Evolutionary conservation across 1,140 invertebrate genomes (phyloP).

Genomic region (Acromyrmex heyeri): DNA sequence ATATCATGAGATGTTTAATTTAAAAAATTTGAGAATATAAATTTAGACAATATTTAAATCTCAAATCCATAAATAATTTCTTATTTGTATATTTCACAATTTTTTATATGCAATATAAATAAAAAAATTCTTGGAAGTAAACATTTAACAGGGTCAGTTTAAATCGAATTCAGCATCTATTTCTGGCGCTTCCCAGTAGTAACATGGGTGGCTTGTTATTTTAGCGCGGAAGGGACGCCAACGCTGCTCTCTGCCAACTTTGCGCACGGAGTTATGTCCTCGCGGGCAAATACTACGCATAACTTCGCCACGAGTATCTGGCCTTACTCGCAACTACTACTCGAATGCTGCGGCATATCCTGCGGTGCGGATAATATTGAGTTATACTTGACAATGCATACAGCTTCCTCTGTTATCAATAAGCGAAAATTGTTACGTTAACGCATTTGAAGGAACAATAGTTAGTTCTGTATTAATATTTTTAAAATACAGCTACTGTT

Average conservation of each 20-base stretch:
- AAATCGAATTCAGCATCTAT: constrained; percentile 67
- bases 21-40: neutral
- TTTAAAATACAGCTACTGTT: neutral
- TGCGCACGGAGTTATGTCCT: constrained; percentile 75
- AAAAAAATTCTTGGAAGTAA: constrained; percentile 31
- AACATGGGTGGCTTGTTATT: constrained; percentile 73
- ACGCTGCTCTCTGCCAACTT: constrained; percentile 75
- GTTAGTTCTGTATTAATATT: neutral
- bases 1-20: neutral
- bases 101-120: neutral
- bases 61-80: neutral
- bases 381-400: constrained; percentile 64
- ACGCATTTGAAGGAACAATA: neutral
- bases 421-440: constrained; percentile 22
- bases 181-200: constrained; percentile 51
- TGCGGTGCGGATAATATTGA: constrained; percentile 68
- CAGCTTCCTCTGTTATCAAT: constrained; percentile 39
- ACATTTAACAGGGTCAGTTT: constrained; percentile 40
- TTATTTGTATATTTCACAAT: neutral
- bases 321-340: constrained; percentile 44
- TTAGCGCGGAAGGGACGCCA: constrained; percentile 63
- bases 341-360: constrained; percentile 50
- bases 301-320: constrained; percentile 68
- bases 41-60: neutral
- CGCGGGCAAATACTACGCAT: constrained; percentile 75